Conservation (phyloP, 2,888 invertebrate genomes). For the Panzeria rudis region DNA sequence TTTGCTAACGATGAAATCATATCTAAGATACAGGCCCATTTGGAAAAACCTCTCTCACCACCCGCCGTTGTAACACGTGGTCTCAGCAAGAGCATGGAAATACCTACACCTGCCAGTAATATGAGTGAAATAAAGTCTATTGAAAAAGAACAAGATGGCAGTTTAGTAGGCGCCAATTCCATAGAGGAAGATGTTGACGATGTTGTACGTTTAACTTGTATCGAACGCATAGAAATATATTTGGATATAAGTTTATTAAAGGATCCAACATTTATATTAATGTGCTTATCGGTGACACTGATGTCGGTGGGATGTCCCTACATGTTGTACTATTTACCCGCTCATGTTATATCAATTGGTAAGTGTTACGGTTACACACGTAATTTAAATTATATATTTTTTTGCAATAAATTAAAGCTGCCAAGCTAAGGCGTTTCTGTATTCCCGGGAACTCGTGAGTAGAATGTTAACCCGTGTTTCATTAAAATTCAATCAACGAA, state of each 20-base stretch:
- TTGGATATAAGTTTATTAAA: slow-evolving; percentile 88
- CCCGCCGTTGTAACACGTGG: slow-evolving; percentile 82
- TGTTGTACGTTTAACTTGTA: slow-evolving; percentile 82
- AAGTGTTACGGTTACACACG: slow-evolving; percentile 39
- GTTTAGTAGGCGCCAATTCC: slow-evolving; percentile 64
- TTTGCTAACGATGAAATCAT: slow-evolving; percentile 83
- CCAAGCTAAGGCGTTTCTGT: background rate
- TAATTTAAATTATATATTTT: background rate
- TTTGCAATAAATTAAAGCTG: background rate
- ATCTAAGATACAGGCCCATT: slow-evolving; percentile 81
- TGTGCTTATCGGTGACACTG: slow-evolving; percentile 89
- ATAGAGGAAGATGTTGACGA: slow-evolving; percentile 77
- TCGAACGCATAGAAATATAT: slow-evolving; percentile 84
- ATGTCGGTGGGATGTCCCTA: slow-evolving; percentile 92
- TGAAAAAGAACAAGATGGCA: slow-evolving; percentile 66
- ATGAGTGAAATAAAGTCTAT: slow-evolving; percentile 77
- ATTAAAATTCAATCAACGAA: too few relatives aligned
- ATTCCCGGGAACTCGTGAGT: background rate
- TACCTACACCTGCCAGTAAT: slow-evolving; percentile 83
- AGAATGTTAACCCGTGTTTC: too few relatives aligned
- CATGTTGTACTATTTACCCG: slow-evolving; percentile 90
- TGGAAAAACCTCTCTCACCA: slow-evolving; percentile 81
- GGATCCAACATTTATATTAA: slow-evolving; percentile 88
- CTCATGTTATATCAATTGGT: slow-evolving; percentile 88
- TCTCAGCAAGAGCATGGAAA: slow-evolving; percentile 84